Percentiles rank a stretch among this genome's conserved stretches.
These are phyloP conservation scores for Tubulanus polymorphus DNA, from an alignment of 2,888 invertebrate species.

Conservation along the genomic window DNA sequence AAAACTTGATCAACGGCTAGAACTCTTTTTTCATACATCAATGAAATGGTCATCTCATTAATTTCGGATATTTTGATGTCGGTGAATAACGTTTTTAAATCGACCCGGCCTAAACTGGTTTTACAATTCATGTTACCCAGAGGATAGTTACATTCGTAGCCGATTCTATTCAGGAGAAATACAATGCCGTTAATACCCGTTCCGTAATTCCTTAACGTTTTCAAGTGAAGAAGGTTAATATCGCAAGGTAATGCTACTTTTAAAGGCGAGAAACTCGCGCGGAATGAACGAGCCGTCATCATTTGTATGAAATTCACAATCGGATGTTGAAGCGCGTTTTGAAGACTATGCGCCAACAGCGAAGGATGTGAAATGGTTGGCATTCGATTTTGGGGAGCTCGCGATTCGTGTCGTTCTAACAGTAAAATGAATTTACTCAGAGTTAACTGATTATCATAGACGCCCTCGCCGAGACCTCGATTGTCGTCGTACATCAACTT, in stretches of 20 bases:
- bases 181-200: background rate
- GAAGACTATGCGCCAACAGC: background rate
- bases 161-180: background rate
- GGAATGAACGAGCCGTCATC: background rate
- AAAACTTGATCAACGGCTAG: conserved; percentile 20
- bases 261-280: background rate
- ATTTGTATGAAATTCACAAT: background rate
- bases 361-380: background rate
- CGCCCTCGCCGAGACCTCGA: conserved; percentile 43
- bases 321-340: background rate
- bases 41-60: conserved; percentile 34
- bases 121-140: background rate
- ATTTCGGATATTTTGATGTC: conserved; percentile 14
- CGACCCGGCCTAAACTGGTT: background rate
- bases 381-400: background rate
- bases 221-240: background rate
- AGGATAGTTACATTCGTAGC: background rate
- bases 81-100: background rate
- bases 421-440: conserved; percentile 34
- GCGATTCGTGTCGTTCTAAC: too few relatives aligned
- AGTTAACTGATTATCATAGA: conserved; percentile 40
- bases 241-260: background rate
- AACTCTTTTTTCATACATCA: conserved; percentile 23
- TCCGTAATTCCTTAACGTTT: background rate
- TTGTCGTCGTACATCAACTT: conserved; percentile 43